Evolutionary conservation across 2,888 invertebrate species (phyloP).

Genomic region (Lasioglossum malachurum): DNA sequence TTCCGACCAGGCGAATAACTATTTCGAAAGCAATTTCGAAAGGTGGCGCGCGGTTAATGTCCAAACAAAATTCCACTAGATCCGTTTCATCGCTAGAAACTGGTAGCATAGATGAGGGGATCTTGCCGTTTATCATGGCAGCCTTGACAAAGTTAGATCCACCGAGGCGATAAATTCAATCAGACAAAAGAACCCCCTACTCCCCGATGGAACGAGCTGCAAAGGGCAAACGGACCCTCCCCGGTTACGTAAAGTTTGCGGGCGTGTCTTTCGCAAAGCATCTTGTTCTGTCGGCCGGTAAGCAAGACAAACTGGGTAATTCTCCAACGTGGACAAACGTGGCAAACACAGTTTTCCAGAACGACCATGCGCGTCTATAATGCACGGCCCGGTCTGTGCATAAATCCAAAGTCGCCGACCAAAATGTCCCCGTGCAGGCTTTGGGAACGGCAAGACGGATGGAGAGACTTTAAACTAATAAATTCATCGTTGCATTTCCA

Average conservation of each 20-base stretch:
- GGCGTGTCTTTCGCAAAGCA: slow-evolving; percentile 1
- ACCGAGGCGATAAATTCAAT: slow-evolving; percentile 71
- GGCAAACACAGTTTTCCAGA: slow-evolving; percentile 55
- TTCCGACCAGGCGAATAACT: background rate
- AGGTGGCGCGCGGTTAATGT: background rate
- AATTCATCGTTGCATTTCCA: background rate
- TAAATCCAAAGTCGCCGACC: slow-evolving; percentile 33
- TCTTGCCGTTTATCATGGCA: slow-evolving; percentile 35
- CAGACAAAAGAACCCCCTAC: slow-evolving; percentile 50
- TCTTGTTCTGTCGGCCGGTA: slow-evolving; percentile 47
- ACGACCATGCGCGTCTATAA: slow-evolving; percentile 32
- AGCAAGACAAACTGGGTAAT: slow-evolving; percentile 71
- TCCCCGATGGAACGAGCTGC: background rate
- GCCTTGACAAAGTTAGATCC: slow-evolving; percentile 39
- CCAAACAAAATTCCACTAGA: background rate
- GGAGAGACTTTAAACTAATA: background rate
- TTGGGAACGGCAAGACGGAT: background rate
- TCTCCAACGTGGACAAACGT: slow-evolving; percentile 57
- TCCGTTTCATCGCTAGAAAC: background rate
- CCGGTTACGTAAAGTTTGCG: background rate
- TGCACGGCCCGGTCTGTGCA: background rate
- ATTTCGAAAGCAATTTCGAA: background rate
- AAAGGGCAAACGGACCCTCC: background rate
- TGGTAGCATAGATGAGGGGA: slow-evolving; percentile 34
- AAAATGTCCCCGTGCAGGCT: background rate